These are phyloP conservation scores for Paralvinella palmiformis DNA, from an alignment of 1,140 invertebrate genomes.

Conservation along the genomic window DNA sequence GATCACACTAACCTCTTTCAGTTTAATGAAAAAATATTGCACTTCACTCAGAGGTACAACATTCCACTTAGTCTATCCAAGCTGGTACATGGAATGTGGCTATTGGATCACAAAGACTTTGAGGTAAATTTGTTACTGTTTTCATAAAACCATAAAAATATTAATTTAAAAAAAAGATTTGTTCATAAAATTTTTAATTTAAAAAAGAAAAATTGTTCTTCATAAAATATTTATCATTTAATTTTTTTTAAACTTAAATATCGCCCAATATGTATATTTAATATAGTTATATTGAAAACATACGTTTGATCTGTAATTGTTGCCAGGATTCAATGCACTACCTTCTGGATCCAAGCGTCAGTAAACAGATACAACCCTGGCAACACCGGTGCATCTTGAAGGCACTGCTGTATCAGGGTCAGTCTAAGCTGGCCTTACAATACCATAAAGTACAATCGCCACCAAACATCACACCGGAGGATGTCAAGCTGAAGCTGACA, in stretches of 20 bases:
- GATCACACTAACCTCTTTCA: background rate
- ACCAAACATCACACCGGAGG: constrained; percentile 52
- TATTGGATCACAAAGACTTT: constrained; percentile 73
- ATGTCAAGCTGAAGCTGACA: constrained; percentile 53
- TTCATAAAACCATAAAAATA: background rate
- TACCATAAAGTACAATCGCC: constrained; percentile 53
- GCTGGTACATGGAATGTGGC: constrained; percentile 75
- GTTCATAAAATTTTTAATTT: too few species aligned
- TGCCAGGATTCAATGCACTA: background rate
- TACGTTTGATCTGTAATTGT: background rate
- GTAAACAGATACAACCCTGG: constrained; percentile 54
- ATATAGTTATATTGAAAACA: background rate
- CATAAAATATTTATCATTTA: too few species aligned
- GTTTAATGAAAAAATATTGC: background rate
- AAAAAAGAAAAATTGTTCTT: too few species aligned
- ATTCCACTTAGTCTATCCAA: background rate
- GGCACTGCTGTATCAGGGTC: constrained; percentile 55
- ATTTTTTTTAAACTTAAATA: too few species aligned
- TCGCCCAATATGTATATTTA: too few species aligned
- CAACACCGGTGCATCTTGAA: constrained; percentile 57
- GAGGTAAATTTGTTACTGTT: constrained; percentile 33
- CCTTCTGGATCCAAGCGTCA: constrained; percentile 50
- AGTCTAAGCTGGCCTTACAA: constrained; percentile 54
- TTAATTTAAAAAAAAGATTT: background rate
- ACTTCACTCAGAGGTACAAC: background rate